A percentile compares a stretch with the other conserved stretches of the same genome.
Evolutionary conservation across 1,140 invertebrate species (phyloP).

Genomic region (Drosophila subobscura): DNA sequence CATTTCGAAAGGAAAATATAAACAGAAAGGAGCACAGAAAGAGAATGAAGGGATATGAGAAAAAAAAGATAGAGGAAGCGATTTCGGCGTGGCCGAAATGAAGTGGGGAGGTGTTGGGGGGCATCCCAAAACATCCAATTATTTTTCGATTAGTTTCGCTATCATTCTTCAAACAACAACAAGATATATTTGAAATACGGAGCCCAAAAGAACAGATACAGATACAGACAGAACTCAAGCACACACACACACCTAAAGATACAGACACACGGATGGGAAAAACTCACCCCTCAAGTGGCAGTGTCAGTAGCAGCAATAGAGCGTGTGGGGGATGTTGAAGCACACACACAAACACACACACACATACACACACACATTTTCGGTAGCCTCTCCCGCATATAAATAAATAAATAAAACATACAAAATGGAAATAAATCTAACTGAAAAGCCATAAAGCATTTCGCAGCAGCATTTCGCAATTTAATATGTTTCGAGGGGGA

Average conservation of each 20-base stretch:
- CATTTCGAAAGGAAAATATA: slow-evolving; percentile 45
- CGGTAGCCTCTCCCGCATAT: slow-evolving; percentile 68
- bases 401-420: slow-evolving; percentile 83
- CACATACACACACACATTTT: slow-evolving; percentile 30
- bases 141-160: slow-evolving; percentile 84
- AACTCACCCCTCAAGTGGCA: slow-evolving; percentile 50
- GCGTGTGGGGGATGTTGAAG: no score
- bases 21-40: slow-evolving; percentile 48
- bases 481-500: slow-evolving; percentile 80
- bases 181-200: slow-evolving; percentile 33
- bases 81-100: neutral
- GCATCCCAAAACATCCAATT: slow-evolving; percentile 74
- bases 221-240: slow-evolving; percentile 25
- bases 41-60: slow-evolving; percentile 19
- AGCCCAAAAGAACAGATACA: slow-evolving; percentile 33
- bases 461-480: slow-evolving; percentile 79
- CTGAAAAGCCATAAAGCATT: slow-evolving; percentile 83
- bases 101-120: neutral
- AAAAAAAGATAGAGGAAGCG: slow-evolving; percentile 45
- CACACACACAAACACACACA: slow-evolving; percentile 2
- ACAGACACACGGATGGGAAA: slow-evolving; percentile 10
- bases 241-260: slow-evolving; percentile 30
- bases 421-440: slow-evolving; percentile 83
- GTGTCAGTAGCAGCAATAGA: no score
- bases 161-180: slow-evolving; percentile 75